These are phyloP conservation scores for Lota lota DNA, from an alignment of 2,113 vertebrate genomes.

Conservation along the genomic window DNA sequence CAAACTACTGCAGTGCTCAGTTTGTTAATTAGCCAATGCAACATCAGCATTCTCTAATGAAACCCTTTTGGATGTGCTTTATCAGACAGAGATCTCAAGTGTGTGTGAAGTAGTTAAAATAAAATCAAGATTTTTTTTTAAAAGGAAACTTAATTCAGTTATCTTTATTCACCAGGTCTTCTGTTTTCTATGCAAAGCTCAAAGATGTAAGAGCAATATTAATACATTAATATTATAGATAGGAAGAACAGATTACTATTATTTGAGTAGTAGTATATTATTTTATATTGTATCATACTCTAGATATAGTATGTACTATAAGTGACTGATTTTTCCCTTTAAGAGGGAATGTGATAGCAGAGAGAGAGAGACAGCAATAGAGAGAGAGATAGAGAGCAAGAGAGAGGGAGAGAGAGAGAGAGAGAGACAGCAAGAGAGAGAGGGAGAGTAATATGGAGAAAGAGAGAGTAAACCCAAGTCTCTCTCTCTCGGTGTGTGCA, in stretches of 20 bases:
- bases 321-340: too few species aligned
- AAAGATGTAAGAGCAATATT: too few species aligned
- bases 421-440: too few species aligned
- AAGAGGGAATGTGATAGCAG: too few species aligned
- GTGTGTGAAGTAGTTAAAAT: constrained; percentile 45
- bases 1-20: constrained; percentile 56
- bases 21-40: constrained; percentile 84
- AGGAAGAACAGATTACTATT: too few species aligned
- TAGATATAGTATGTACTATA: too few species aligned
- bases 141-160: background rate
- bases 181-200: background rate
- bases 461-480: background rate
- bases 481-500: constrained; percentile 17
- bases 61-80: constrained; percentile 78
- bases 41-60: constrained; percentile 86
- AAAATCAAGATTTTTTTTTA: too few species aligned
- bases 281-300: too few species aligned
- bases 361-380: background rate
- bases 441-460: too few species aligned
- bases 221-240: too few species aligned
- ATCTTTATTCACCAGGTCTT: background rate
- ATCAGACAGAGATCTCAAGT: constrained; percentile 66
- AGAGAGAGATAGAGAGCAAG: background rate
- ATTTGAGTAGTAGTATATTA: too few species aligned
- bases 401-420: background rate